These are phyloP conservation scores for Gisinianus flammeolus DNA, from an alignment of 2,888 invertebrate species.

Conservation along the genomic window DNA sequence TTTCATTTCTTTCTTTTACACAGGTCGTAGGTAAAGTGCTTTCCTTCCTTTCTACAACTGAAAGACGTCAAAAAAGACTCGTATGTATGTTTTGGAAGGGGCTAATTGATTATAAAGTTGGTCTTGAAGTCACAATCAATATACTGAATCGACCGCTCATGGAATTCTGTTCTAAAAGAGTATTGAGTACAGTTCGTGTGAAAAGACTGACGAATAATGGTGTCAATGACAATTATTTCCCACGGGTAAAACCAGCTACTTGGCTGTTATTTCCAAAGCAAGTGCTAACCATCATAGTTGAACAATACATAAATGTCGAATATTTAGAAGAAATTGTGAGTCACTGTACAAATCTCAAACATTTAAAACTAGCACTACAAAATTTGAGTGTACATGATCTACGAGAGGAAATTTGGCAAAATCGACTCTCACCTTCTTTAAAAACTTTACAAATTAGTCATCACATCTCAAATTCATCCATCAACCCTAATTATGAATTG, in stretches of 20 bases:
- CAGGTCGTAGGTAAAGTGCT: slow-evolving; percentile 24
- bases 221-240: background rate
- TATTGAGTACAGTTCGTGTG: slow-evolving; percentile 7
- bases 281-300: background rate
- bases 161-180: slow-evolving; percentile 2
- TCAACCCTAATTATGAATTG: background rate
- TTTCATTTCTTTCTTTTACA: background rate
- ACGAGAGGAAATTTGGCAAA: background rate
- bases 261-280: slow-evolving; percentile 14
- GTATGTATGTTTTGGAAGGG: slow-evolving; percentile 20
- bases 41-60: background rate
- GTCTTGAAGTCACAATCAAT: slow-evolving; percentile 12
- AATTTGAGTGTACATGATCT: background rate
- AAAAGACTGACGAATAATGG: slow-evolving; percentile 3
- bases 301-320: slow-evolving; percentile 8
- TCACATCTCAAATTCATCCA: slow-evolving; percentile 2
- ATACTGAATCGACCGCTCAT: slow-evolving; percentile 4
- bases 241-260: background rate
- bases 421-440: background rate
- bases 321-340: background rate
- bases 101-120: background rate
- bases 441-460: slow-evolving; percentile 6
- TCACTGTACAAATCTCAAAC: background rate
- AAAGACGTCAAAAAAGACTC: slow-evolving; percentile 9
- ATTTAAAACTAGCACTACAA: background rate